Base-by-base conservation (phyloP, 2,113 vertebrate genomes). In the Hippocampus abdominalis region DNA sequence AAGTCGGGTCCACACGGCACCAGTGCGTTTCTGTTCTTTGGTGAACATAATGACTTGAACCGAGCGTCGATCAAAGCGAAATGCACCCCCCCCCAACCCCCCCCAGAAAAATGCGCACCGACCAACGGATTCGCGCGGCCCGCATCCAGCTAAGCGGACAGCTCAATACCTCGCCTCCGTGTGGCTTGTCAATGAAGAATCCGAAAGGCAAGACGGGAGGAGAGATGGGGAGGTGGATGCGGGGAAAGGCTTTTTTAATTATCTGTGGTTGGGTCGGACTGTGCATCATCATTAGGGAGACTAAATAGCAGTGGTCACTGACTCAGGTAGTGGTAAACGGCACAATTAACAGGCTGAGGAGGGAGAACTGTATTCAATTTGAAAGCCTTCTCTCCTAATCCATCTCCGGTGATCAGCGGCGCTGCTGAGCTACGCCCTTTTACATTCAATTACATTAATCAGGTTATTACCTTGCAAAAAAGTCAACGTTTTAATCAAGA, bases 391-490 rank as follows among this genome's bases (percentile, higher is more conserved):
- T 94, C 94, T 96, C 95, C 94, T 95, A 96, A 99, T 98, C 95
- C 96, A 98, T 98, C 97, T 97, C 94, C 90, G 90, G 93, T 98
- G 95, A 98, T 98, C 96, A 98, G 92, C 91, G 88, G 90, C 93
- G 93, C 78, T 96, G 95, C 93, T 92, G 95, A 95, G 94, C 94
- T 95, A 94, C 87, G 68, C 91, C 92, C 93, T 97, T 97, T 96
- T 96, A 96, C 94, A 96, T 96, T 97, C 96, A 96, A 96, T 97
- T 97, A 98, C 94, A 96, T 96, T 98, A 97, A 97, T 98, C 95
- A 94, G 95, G 95, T 95, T 98, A 98, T 98, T 98, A 97, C 94
- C 91, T 95, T 94, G 93, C 94, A 97, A 96, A 90, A 90, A 97
- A 96, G 95, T 95, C 94, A 95, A 97, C 95, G 94, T 97, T 97